Conservation (phyloP, 2,797 vertebrate species). For the Acanthis flammea region DNA sequence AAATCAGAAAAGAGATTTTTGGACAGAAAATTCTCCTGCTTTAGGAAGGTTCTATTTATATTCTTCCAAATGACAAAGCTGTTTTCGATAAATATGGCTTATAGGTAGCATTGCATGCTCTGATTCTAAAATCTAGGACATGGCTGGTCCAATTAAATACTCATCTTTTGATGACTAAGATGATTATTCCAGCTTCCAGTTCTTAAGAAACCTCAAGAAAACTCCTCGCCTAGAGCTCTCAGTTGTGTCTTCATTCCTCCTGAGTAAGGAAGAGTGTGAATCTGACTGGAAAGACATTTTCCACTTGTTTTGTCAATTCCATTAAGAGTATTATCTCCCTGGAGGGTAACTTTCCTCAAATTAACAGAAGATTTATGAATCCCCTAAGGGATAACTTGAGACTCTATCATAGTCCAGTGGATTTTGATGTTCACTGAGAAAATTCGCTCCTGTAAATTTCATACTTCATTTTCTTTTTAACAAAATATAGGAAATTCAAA, state of each 20-base stretch:
- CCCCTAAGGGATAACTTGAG: background rate
- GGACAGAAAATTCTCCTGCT: background rate
- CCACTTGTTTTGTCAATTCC: slow-evolving; percentile 10
- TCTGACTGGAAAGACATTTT: background rate
- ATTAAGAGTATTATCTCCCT: background rate
- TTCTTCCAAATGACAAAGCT: background rate
- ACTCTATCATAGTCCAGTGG: background rate
- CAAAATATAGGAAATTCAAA: background rate
- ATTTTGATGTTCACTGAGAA: background rate
- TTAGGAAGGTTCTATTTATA: background rate
- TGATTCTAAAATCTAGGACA: background rate
- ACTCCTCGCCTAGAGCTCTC: background rate
- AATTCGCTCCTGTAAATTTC: background rate
- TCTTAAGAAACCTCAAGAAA: background rate
- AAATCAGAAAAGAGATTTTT: background rate
- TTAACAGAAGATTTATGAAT: slow-evolving; percentile 11
- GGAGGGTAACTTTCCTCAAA: background rate
- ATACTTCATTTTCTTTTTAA: background rate
- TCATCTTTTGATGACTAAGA: background rate
- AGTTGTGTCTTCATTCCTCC: background rate
- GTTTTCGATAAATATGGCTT: background rate
- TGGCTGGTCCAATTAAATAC: background rate
- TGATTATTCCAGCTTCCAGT: background rate
- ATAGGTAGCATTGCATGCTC: background rate
- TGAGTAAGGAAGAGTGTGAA: background rate